Percentiles rank a stretch among this genome's conserved stretches.
These are phyloP conservation scores for Nephila pilipes DNA, from an alignment of 1,140 invertebrate species.

Conservation along the genomic window DNA sequence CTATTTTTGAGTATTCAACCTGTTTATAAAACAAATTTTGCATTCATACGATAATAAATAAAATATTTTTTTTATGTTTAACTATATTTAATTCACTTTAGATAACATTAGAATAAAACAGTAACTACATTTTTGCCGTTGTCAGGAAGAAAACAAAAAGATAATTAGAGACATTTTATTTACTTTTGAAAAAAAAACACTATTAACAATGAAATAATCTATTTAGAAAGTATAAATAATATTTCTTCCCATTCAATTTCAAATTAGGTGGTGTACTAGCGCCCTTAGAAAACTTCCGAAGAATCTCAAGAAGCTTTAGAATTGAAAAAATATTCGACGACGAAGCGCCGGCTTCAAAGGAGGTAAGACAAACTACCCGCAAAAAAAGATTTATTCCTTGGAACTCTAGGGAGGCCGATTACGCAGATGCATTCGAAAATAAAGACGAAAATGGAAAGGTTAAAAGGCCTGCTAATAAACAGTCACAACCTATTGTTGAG, in stretches of 20 bases:
- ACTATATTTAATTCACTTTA: too few relatives aligned
- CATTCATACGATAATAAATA: too few relatives aligned
- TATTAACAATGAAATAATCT: too few relatives aligned
- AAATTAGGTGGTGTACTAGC: not conserved
- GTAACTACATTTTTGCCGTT: too few relatives aligned
- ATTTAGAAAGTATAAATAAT: too few relatives aligned
- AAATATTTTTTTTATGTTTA: too few relatives aligned
- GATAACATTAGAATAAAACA: too few relatives aligned
- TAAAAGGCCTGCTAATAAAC: not conserved
- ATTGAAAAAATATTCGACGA: not conserved
- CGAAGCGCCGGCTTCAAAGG: not conserved
- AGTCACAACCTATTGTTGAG: not conserved
- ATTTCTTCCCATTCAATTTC: not conserved
- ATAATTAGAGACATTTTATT: too few relatives aligned
- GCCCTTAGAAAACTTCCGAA: not conserved
- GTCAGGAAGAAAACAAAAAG: too few relatives aligned
- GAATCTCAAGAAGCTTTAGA: not conserved
- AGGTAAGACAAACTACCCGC: not conserved
- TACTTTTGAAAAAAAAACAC: too few relatives aligned
- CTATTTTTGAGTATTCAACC: too few relatives aligned
- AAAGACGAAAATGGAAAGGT: not conserved
- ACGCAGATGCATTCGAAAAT: not conserved
- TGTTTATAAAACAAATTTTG: too few relatives aligned
- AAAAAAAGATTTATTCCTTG: not conserved
- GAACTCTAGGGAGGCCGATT: not conserved